A percentile compares a stretch with the other conserved stretches of the same genome.
phyloP scores from a whole-genome alignment of 1,140 invertebrate species.

The Panulirus ornatus region DNA sequence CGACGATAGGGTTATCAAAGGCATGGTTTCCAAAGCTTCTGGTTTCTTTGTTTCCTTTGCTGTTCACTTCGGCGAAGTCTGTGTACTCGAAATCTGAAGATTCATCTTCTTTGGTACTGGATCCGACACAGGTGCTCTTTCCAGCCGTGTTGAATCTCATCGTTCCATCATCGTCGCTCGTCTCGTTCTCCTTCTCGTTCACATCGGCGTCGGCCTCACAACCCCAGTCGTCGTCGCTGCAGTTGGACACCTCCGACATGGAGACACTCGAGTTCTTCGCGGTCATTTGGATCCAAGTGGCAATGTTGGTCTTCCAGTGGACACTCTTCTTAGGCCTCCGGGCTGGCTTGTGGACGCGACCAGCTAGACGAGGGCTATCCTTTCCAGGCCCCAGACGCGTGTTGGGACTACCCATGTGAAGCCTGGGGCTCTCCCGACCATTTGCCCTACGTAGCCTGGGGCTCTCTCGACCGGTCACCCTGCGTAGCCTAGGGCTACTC shows the following conservation, averaged over 20 bases:
- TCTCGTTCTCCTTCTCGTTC: slow-evolving; percentile 1
- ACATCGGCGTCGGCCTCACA: not conserved
- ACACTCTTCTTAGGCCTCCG: slow-evolving; percentile 59
- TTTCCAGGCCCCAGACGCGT: slow-evolving; percentile 2
- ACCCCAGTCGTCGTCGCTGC: slow-evolving; percentile 13
- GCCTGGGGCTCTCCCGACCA: not conserved
- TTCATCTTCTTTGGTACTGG: slow-evolving; percentile 51
- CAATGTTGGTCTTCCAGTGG: slow-evolving; percentile 67
- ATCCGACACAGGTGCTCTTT: slow-evolving; percentile 33
- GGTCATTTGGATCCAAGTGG: slow-evolving; percentile 72
- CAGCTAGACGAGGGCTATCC: slow-evolving; percentile 42
- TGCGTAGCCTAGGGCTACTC: slow-evolving; percentile 17
- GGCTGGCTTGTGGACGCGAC: slow-evolving; percentile 43
- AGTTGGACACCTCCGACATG: slow-evolving; percentile 36
- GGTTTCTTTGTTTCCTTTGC: not conserved
- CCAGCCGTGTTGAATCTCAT: slow-evolving; percentile 63
- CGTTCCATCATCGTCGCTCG: slow-evolving; percentile 66
- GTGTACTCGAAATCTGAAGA: slow-evolving; percentile 66
- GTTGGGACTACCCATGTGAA: not conserved
- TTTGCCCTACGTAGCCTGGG: no score
- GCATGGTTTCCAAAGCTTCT: not conserved
- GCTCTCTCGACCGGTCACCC: slow-evolving; percentile 7
- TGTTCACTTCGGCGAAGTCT: slow-evolving; percentile 11
- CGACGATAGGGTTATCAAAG: not conserved
- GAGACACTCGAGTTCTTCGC: slow-evolving; percentile 53